A percentile compares a stretch with the other conserved stretches of the same genome.
Evolutionary conservation across 2,888 invertebrate genomes (phyloP).

Genomic region (Tryphoninae sp.): DNA sequence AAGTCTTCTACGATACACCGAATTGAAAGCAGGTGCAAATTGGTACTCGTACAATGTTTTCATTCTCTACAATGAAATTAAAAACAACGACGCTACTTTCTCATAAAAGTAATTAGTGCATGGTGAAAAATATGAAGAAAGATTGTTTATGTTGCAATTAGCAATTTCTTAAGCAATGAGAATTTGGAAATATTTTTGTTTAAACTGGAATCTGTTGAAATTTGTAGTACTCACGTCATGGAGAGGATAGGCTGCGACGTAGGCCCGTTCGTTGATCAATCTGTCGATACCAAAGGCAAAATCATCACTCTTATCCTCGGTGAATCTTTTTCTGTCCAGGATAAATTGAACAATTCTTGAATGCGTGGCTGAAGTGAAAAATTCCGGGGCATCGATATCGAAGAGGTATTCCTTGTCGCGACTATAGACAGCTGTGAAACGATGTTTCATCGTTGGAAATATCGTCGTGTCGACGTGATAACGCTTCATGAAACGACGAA

Average conservation of each 20-base stretch:
- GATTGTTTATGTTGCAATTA: too few relatives aligned
- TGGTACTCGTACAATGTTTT: too few relatives aligned
- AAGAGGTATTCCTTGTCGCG: slow-evolving; percentile 97
- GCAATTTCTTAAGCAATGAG: too few relatives aligned
- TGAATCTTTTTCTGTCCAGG: slow-evolving; percentile 92
- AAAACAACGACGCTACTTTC: too few relatives aligned
- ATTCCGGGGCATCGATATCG: slow-evolving; percentile 89
- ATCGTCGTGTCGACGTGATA: slow-evolving; percentile 87
- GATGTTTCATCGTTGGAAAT: slow-evolving; percentile 90
- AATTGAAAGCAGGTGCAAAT: too few relatives aligned
- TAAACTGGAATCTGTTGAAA: neutral
- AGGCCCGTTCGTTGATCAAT: slow-evolving; percentile 88
- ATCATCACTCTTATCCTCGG: slow-evolving; percentile 85
- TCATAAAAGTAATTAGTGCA: too few relatives aligned
- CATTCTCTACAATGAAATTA: too few relatives aligned
- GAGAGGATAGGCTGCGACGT: slow-evolving; percentile 92
- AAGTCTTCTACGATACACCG: too few relatives aligned
- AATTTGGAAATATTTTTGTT: neutral
- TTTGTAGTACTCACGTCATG: slow-evolving; percentile 88
- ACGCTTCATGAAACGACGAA: slow-evolving; percentile 83
- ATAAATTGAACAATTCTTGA: slow-evolving; percentile 96
- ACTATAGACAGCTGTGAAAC: slow-evolving; percentile 94
- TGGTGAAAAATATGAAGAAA: too few relatives aligned
- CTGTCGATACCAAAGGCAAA: slow-evolving; percentile 92
- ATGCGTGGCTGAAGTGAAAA: slow-evolving; percentile 93